Evolutionary conservation across 2,888 invertebrate species (phyloP), one percentile per base, ranked within the genome.

Genomic region (Hedya salicella): DNA sequence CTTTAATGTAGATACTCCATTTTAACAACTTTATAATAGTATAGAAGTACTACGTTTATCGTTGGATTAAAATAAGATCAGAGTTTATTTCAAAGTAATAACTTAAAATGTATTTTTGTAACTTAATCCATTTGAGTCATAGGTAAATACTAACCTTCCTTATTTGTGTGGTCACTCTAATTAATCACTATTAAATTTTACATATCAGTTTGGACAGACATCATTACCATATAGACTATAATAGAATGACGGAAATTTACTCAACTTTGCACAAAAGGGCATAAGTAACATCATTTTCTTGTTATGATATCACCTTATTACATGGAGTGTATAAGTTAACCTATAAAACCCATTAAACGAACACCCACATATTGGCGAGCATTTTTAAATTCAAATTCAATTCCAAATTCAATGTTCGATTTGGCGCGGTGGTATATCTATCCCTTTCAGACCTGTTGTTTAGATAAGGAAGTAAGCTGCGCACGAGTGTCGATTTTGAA

Each of bases 401-500:
- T 36, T 36, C 21, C 40, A 17, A 60, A 48, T 48, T 44, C 39
- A 56, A 21, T 44, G 39, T 52, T 53, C 40, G 53, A 66, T 61
- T 66, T 61, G 53, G 54, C 42, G 36, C 36, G 50, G 59, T 52
- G 46, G 25, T 32, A 19, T 49, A 32, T 60, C 49, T 57, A 13
- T 66, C 60, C 17, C 60, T 21, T 16, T 66, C 66, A 13, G 30
- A 14, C 54, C 42, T 0, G 46, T 21, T 42, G 49, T 30, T 30
- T 6, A 54, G 54, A 42, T 14, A 66, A 30, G 60, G 54, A 60
- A 21, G 60, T 44, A 40, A 19, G 19, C n/a, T 39, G 46, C 63
- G 66, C 66, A 66, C 49, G 61, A 66, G 46, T 57, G 60, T 60
- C 48, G 54, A 66, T 49, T 61, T 61, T 40, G 61, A 60, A 36